Percentiles rank a stretch among this genome's conserved stretches.
Evolutionary conservation across 2,113 vertebrate species (phyloP).

Genomic region (Zosterops japonicus): DNA sequence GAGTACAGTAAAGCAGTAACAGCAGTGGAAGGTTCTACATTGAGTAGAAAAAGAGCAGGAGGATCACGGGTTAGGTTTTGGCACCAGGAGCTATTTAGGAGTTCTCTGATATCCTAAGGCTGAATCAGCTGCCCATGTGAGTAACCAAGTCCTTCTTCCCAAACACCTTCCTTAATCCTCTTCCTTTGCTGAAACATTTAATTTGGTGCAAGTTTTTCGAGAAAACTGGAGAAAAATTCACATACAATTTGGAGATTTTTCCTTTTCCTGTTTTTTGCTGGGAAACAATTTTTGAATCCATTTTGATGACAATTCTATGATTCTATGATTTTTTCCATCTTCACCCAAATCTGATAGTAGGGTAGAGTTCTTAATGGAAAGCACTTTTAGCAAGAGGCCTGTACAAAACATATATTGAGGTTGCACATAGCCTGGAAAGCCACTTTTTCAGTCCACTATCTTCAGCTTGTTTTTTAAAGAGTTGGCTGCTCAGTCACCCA

Average conservation of each 20-base stretch:
- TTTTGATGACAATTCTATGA: neutral
- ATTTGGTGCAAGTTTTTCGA: neutral
- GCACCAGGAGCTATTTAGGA: neutral
- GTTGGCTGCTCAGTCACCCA: neutral
- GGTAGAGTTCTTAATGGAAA: neutral
- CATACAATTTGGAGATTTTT: neutral
- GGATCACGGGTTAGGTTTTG: neutral
- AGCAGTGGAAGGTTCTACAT: neutral
- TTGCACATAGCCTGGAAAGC: neutral
- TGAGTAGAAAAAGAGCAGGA: neutral
- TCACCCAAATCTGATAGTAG: neutral
- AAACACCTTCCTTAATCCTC: neutral
- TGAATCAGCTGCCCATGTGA: slow-evolving; percentile 11
- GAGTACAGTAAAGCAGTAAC: neutral
- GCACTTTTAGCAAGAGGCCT: neutral
- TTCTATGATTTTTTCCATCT: neutral
- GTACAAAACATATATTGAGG: neutral
- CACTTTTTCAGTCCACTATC: neutral
- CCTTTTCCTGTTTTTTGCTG: neutral
- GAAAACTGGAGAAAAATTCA: neutral
- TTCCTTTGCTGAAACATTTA: neutral
- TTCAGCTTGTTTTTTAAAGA: neutral
- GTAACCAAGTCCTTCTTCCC: neutral
- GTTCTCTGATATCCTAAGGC: slow-evolving; percentile 14
- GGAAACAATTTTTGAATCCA: neutral